phyloP scores from a whole-genome alignment of 2,797 vertebrate genomes.

The Pseudomugil tenellus region DNA sequence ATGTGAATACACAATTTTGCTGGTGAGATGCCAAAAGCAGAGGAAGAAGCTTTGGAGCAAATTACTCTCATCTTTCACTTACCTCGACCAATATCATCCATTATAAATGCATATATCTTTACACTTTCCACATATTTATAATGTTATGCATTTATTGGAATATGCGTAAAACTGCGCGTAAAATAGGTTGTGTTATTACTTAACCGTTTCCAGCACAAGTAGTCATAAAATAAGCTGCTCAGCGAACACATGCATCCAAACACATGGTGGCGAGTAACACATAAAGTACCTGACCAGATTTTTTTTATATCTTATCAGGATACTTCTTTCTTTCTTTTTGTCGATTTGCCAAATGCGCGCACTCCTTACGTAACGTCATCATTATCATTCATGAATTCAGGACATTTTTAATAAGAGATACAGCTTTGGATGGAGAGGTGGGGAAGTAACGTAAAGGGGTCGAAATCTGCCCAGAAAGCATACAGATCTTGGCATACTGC shows the following conservation, averaged over 20 bases:
- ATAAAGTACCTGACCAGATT: constrained; percentile 35
- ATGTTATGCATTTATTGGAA: not conserved
- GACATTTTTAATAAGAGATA: constrained; percentile 34
- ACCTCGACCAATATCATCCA: constrained; percentile 6
- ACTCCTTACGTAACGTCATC: constrained; percentile 52
- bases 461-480: constrained; percentile 2
- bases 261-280: constrained; percentile 18
- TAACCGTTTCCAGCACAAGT: constrained; percentile 5
- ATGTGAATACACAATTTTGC: constrained; percentile 47
- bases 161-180: constrained; percentile 21
- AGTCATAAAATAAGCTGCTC: constrained; percentile 5
- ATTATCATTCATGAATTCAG: constrained; percentile 56
- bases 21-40: constrained; percentile 62
- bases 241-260: constrained; percentile 14
- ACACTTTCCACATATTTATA: not conserved
- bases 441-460: not conserved
- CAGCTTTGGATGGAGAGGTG: constrained; percentile 13
- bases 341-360: constrained; percentile 61
- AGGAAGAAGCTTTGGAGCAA: constrained; percentile 41
- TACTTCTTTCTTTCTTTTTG: constrained; percentile 29
- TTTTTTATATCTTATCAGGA: constrained; percentile 31
- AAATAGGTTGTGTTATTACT: constrained; percentile 9
- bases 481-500: not conserved
- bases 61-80: constrained; percentile 19
- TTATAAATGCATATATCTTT: not conserved